Conservation (phyloP, 2,113 vertebrate genomes). For the Upupa epops region DNA sequence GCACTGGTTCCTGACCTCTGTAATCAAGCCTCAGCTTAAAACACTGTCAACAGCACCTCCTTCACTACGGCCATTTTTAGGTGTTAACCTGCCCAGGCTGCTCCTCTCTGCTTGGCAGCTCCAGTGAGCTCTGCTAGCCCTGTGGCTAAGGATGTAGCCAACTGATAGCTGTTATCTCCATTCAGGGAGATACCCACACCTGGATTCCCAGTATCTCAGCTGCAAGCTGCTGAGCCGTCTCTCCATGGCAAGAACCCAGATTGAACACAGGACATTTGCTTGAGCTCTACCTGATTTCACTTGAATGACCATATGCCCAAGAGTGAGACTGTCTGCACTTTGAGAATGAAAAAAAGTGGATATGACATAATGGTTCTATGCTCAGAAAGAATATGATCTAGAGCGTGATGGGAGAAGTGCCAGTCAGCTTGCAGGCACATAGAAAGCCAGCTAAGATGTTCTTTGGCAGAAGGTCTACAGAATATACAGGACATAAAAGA, state of each 20-base stretch:
- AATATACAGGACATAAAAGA: rapidly evolving
- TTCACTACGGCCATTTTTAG: background rate
- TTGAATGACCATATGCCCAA: background rate
- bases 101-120: background rate
- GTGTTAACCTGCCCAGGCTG: background rate
- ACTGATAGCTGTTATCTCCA: background rate
- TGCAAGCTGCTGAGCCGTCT: background rate
- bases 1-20: background rate
- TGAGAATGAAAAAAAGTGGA: background rate
- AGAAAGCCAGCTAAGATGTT: background rate
- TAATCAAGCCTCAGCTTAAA: background rate
- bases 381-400: background rate
- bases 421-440: background rate
- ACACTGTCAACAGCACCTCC: background rate
- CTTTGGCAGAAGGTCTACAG: background rate
- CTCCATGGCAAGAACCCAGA: background rate
- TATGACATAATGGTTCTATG: background rate
- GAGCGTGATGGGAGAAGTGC: background rate
- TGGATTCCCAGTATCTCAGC: background rate
- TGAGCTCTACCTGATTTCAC: background rate
- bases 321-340: background rate
- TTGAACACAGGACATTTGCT: background rate
- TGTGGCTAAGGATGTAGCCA: rapidly evolving
- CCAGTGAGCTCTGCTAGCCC: background rate
- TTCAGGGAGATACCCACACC: background rate